Percentiles rank a stretch among this genome's conserved stretches.
These are phyloP conservation scores for Yponomeuta plumbellus DNA, from an alignment of 2,888 invertebrate species.

Conservation along the genomic window DNA sequence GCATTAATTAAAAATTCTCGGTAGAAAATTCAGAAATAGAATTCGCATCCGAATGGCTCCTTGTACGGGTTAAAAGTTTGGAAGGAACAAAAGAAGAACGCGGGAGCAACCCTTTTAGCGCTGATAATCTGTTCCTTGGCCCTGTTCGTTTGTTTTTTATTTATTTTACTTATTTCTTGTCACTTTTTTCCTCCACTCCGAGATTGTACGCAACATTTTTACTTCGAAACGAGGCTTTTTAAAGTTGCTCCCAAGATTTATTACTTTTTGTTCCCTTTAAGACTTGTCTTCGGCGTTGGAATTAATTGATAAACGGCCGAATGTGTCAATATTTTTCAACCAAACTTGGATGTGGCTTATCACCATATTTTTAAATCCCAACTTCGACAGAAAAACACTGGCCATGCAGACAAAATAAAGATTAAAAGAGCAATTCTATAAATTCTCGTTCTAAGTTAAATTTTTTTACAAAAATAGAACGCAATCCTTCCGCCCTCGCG, in stretches of 20 bases:
- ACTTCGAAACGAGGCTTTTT: constrained; percentile 75
- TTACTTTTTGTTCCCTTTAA: constrained; percentile 65
- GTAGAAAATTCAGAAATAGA: constrained; percentile 77
- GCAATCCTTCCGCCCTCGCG: constrained; percentile 75
- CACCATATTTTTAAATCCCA: constrained; percentile 9
- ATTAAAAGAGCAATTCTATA: constrained; percentile 28
- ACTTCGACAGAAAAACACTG: neutral
- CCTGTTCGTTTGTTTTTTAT: constrained; percentile 61
- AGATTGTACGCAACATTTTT: constrained; percentile 77
- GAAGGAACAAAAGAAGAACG: constrained; percentile 73
- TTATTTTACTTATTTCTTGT: constrained; percentile 56
- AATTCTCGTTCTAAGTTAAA: constrained; percentile 35
- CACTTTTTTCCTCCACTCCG: constrained; percentile 74
- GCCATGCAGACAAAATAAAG: neutral
- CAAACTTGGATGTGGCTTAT: constrained; percentile 9
- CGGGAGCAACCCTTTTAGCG: constrained; percentile 77
- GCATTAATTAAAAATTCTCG: constrained; percentile 77
- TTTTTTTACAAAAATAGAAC: constrained; percentile 72
- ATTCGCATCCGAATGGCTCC: constrained; percentile 74
- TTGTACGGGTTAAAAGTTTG: constrained; percentile 73
- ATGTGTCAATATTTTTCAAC: constrained; percentile 46
- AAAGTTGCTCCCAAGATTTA: constrained; percentile 58
- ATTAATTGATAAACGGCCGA: constrained; percentile 73
- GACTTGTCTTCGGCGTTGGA: constrained; percentile 55
- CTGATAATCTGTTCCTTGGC: constrained; percentile 75